A percentile compares a stretch with the other conserved stretches of the same genome.
phyloP scores from a whole-genome alignment of 2,888 invertebrate genomes.

The Teinopalpus imperialis region DNA sequence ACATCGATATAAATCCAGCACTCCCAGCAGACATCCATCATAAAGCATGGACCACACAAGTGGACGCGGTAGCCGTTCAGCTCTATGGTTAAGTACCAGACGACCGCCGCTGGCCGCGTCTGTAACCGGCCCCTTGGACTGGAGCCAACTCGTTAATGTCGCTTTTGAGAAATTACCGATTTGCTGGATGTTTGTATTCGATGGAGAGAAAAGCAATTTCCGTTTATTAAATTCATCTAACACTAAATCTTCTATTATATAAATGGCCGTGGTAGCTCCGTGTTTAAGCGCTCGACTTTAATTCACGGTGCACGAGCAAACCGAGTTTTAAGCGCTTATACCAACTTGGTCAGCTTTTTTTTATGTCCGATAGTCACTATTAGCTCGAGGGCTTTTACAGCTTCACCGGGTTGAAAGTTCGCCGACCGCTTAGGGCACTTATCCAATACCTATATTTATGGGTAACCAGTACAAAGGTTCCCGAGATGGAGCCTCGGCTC shows the following conservation, averaged over 20 bases:
- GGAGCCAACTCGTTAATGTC: slow-evolving; percentile 19
- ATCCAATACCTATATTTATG: too few relatives aligned
- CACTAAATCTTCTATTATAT: slow-evolving; percentile 2
- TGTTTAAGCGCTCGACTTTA: too few relatives aligned
- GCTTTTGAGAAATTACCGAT: slow-evolving; percentile 18
- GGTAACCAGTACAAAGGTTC: too few relatives aligned
- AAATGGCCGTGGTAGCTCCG: too few relatives aligned
- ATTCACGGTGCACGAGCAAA: too few relatives aligned
- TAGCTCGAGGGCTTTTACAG: too few relatives aligned
- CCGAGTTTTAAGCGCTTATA: too few relatives aligned
- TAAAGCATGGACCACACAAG: slow-evolving; percentile 54
- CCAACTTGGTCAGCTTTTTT: too few relatives aligned
- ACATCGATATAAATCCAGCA: slow-evolving; percentile 5
- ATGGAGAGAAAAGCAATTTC: neutral
- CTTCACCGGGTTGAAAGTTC: too few relatives aligned
- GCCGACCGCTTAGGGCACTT: too few relatives aligned
- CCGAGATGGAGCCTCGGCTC: too few relatives aligned
- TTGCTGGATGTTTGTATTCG: slow-evolving; percentile 21
- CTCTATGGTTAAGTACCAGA: slow-evolving; percentile 41
- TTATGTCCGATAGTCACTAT: too few relatives aligned
- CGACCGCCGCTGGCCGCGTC: slow-evolving; percentile 29
- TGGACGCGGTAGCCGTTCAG: slow-evolving; percentile 48
- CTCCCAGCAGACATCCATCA: neutral
- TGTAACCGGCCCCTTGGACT: slow-evolving; percentile 14
- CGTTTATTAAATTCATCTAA: slow-evolving; percentile 13